Evolutionary conservation across 2,797 vertebrate genomes (phyloP).

Genomic region (Phoebastria nigripes): DNA sequence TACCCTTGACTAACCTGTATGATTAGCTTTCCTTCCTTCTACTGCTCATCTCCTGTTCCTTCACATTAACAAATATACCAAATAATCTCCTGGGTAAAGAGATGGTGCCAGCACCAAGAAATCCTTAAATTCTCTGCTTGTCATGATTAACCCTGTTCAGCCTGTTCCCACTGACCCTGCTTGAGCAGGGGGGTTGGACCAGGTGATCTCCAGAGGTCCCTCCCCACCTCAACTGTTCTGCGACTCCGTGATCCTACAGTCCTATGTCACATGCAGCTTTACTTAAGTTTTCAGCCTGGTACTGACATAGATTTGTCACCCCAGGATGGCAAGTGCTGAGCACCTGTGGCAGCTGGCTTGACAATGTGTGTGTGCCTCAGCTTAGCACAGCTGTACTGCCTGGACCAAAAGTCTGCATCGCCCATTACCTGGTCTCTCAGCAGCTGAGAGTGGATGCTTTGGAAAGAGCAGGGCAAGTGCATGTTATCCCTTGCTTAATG

Average conservation of each 20-base stretch:
- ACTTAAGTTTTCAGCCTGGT: not conserved
- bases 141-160: not conserved
- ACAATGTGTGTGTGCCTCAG: fast-evolving
- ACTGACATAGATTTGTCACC: not conserved
- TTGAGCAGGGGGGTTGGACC: not conserved
- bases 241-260: not conserved
- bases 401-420: not conserved
- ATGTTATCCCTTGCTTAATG: not conserved
- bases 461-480: not conserved
- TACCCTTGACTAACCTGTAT: not conserved
- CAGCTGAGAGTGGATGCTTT: not conserved
- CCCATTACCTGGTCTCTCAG: not conserved
- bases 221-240: not conserved
- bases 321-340: not conserved
- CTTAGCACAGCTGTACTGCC: not conserved
- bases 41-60: not conserved
- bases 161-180: not conserved
- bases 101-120: not conserved
- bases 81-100: not conserved
- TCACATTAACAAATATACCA: not conserved
- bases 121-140: not conserved
- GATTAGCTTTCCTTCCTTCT: not conserved
- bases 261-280: not conserved
- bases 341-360: not conserved
- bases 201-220: not conserved